Conservation (phyloP, 2,888 invertebrate genomes). For the Leptopilina syphax region DNA sequence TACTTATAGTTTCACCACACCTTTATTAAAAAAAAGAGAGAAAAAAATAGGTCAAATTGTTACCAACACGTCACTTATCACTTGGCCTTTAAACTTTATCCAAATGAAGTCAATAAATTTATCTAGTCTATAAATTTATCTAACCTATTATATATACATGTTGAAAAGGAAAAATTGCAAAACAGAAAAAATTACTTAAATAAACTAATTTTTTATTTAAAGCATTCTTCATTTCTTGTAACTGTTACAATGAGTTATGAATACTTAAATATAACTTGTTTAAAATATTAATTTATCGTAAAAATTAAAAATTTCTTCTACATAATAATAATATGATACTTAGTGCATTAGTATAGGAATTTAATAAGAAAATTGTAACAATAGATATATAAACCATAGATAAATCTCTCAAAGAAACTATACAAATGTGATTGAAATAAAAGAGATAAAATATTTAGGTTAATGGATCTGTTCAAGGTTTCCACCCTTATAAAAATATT, state of each 20-base stretch:
- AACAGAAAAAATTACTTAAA: not conserved
- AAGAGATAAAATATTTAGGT: slow-evolving; percentile 17
- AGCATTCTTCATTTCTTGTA: no score
- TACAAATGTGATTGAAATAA: not conserved
- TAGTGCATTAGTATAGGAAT: not conserved
- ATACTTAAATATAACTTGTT: no score
- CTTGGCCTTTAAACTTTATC: slow-evolving; percentile 30
- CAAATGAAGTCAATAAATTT: slow-evolving; percentile 20
- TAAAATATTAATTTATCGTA: no score
- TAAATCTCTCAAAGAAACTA: not conserved
- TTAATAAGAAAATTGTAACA: no score
- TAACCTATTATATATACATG: not conserved
- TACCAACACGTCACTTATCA: slow-evolving; percentile 33
- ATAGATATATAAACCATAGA: no score
- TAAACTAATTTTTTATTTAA: not conserved
- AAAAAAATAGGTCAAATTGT: slow-evolving; percentile 33
- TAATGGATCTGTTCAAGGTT: slow-evolving; percentile 22
- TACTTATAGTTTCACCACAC: not conserved
- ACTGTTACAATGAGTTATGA: no score
- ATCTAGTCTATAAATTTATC: slow-evolving; percentile 20
- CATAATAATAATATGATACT: no score
- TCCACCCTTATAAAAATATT: slow-evolving; percentile 33
- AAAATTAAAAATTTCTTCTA: no score
- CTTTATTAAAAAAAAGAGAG: slow-evolving; percentile 20
- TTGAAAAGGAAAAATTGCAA: not conserved